Conservation (phyloP, 2,113 vertebrate species). For the Pachyramphus minor region DNA sequence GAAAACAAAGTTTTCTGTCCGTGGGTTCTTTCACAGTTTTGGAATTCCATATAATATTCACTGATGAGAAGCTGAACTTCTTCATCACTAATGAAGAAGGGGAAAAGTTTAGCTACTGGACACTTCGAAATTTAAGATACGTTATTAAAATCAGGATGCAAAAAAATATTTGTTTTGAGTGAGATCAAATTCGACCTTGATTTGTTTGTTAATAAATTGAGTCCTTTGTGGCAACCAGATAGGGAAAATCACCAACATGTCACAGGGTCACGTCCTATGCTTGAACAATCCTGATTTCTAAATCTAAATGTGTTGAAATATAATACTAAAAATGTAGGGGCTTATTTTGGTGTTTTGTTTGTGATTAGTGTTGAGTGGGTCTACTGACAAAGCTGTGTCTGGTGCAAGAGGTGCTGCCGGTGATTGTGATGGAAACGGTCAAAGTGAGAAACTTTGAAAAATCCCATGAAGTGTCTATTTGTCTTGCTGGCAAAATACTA, state of each 20-base stretch:
- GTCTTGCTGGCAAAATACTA: background rate
- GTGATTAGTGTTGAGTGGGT: background rate
- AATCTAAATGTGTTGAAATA: background rate
- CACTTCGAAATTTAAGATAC: background rate
- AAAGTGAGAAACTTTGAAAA: background rate
- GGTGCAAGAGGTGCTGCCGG: background rate
- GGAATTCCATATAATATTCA: background rate
- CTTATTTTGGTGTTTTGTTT: background rate
- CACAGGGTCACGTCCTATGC: rapidly evolving
- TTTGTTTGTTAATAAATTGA: background rate
- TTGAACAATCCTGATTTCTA: background rate
- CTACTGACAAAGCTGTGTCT: background rate
- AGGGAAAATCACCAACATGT: background rate
- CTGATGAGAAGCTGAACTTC: background rate
- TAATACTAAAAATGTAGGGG: background rate
- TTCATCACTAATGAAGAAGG: background rate
- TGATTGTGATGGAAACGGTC: rapidly evolving
- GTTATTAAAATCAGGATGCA: background rate
- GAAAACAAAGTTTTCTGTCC: background rate
- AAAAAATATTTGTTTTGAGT: background rate
- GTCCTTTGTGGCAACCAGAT: background rate
- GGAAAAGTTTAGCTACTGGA: background rate
- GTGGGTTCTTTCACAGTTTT: background rate
- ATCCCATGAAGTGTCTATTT: background rate
- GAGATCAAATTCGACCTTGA: background rate